Evolutionary conservation across 2,888 invertebrate genomes (phyloP).

Genomic region (Pachymerium ferrugineum): DNA sequence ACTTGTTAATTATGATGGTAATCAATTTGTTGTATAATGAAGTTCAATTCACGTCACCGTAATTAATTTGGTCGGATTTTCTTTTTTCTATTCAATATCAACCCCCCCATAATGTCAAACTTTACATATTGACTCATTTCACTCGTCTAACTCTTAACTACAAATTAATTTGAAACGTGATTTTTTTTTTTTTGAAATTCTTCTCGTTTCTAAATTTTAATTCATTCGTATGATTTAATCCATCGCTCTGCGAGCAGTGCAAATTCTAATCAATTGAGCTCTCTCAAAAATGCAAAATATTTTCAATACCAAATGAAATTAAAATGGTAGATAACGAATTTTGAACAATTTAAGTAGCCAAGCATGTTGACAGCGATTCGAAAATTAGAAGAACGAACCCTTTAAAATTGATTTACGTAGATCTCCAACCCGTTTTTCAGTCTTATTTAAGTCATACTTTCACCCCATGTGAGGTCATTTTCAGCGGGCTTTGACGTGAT

Average conservation of each 20-base stretch:
- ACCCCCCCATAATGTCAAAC: no score
- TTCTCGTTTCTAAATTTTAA: no score
- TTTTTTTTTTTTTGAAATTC: neutral
- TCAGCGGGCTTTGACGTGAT: neutral
- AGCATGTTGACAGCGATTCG: no score
- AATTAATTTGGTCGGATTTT: neutral
- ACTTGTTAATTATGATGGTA: slow-evolving; percentile 8
- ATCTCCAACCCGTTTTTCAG: no score
- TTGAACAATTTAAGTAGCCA: no score
- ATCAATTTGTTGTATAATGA: neutral
- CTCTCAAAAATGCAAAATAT: neutral
- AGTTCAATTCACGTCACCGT: neutral
- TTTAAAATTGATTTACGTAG: no score
- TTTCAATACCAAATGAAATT: neutral
- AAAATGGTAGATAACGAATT: neutral
- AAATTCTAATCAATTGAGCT: neutral
- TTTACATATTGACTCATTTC: no score
- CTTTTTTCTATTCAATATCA: neutral
- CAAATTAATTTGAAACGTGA: neutral
- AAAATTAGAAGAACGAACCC: no score
- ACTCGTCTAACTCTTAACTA: neutral
- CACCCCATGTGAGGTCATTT: no score
- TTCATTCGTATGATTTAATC: neutral
- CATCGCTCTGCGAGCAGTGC: neutral
- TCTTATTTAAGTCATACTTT: no score